Conservation (phyloP, 2,797 vertebrate species). For the Myripristis jacobus region DNA sequence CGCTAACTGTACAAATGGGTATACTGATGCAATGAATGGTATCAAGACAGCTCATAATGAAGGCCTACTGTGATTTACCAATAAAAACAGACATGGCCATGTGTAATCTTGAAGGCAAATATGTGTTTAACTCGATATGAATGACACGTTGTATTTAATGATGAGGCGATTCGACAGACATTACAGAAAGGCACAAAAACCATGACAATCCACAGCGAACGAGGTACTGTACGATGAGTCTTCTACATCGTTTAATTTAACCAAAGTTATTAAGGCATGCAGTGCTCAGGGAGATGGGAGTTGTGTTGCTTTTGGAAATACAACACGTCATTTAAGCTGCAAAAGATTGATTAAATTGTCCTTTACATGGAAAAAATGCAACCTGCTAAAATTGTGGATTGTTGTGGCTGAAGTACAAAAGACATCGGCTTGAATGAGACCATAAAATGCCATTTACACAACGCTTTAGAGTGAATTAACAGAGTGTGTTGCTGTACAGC, state of each 20-base stretch:
- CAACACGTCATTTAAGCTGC: background rate
- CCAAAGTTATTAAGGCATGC: background rate
- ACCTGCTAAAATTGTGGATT: background rate
- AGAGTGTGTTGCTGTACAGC: background rate
- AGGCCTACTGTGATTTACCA: background rate
- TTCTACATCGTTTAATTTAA: background rate
- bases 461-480: background rate
- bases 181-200: background rate
- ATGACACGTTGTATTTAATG: background rate
- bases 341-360: background rate
- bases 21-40: background rate
- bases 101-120: constrained; percentile 18
- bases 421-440: background rate
- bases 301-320: constrained; percentile 18
- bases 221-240: background rate
- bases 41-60: background rate
- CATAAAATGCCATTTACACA: background rate
- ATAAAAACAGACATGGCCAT: background rate
- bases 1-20: constrained; percentile 12
- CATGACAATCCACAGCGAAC: background rate
- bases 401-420: background rate
- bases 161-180: constrained; percentile 12
- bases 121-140: constrained; percentile 4
- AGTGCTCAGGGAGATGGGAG: background rate
- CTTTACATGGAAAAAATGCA: background rate